phyloP scores from a whole-genome alignment of 1,140 invertebrate species.

The Pollicipes pollicipes region DNA sequence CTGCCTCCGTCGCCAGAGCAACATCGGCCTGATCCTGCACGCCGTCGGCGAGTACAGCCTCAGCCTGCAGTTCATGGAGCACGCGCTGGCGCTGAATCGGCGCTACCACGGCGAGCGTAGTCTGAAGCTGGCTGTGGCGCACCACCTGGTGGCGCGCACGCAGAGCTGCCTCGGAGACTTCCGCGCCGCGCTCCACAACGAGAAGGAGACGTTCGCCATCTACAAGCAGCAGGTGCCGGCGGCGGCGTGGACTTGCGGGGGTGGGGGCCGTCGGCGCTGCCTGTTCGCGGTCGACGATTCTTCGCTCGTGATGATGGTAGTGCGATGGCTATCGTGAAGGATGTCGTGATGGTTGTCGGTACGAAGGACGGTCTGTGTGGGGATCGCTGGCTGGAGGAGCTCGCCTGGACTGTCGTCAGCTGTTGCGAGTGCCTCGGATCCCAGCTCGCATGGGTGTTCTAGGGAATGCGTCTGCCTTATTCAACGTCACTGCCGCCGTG shows the following conservation, averaged over 20 bases:
- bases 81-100: constrained; percentile 69
- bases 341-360: too few relatives aligned
- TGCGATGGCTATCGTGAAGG: too few relatives aligned
- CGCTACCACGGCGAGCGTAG: constrained; percentile 75
- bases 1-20: constrained; percentile 46
- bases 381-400: too few relatives aligned
- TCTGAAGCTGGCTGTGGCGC: constrained; percentile 85
- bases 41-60: constrained; percentile 92
- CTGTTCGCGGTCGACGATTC: background rate
- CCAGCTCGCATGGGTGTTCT: too few relatives aligned
- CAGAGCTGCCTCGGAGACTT: constrained; percentile 74
- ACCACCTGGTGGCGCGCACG: constrained; percentile 88
- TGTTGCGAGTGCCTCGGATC: too few relatives aligned
- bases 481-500: too few relatives aligned
- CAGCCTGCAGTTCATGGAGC: constrained; percentile 81
- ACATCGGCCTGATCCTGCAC: constrained; percentile 91
- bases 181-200: constrained; percentile 69
- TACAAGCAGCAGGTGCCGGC: constrained; percentile 51
- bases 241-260: constrained; percentile 26
- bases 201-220: constrained; percentile 93
- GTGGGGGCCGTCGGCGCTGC: background rate
- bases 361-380: too few relatives aligned
- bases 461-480: too few relatives aligned
- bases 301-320: too few relatives aligned
- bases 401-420: too few relatives aligned